Conservation (phyloP, 2,797 vertebrate species). For the Microctenopoma steveboyesi region DNA sequence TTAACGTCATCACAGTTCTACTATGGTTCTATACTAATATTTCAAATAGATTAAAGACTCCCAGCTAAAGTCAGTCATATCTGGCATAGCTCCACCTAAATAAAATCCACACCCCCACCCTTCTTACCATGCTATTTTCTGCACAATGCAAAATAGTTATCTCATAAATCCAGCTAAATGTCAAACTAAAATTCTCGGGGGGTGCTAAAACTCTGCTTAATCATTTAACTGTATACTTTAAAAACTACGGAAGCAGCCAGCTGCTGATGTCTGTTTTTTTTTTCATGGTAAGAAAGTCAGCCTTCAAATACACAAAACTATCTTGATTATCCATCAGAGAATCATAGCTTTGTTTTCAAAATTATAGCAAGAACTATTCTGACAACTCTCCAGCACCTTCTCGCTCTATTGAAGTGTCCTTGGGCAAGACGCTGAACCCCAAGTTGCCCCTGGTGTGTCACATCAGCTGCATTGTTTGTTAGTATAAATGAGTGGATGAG, state of each 20-base stretch:
- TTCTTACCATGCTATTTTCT: neutral
- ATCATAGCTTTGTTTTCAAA: conserved; percentile 1
- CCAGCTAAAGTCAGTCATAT: conserved; percentile 25
- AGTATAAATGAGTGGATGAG: too few species aligned
- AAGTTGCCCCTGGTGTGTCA: too few species aligned
- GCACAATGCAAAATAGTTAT: conserved; percentile 3
- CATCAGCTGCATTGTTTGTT: too few species aligned
- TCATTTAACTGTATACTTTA: neutral
- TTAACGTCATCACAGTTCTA: conserved; percentile 24
- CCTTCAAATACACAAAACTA: neutral
- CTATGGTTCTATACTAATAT: too few species aligned
- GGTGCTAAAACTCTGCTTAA: neutral
- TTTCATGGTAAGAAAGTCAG: neutral
- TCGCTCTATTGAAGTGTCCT: too few species aligned
- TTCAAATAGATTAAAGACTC: conserved; percentile 15
- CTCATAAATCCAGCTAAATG: neutral
- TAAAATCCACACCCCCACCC: neutral
- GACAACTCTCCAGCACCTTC: neutral
- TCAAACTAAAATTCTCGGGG: neutral
- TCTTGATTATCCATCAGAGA: conserved; percentile 4
- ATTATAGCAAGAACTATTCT: neutral
- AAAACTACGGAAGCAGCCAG: neutral
- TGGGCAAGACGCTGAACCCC: too few species aligned
- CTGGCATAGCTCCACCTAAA: conserved; percentile 11
- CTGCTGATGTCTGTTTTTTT: neutral